These are phyloP conservation scores for Otus scops DNA, from an alignment of 2,797 vertebrate species.

Conservation along the genomic window DNA sequence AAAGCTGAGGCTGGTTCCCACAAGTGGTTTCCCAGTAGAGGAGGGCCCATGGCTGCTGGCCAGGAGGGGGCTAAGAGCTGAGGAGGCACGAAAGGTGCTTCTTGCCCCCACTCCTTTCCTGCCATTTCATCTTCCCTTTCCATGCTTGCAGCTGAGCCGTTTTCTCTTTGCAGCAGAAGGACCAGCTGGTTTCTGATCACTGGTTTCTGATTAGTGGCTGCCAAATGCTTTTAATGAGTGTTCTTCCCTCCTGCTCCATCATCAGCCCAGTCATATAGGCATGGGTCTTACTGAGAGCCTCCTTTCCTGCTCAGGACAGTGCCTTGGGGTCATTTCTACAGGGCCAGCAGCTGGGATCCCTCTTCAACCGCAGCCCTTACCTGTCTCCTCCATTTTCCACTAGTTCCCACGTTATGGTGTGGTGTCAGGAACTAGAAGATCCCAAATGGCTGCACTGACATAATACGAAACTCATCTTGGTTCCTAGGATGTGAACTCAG, in stretches of 20 bases:
- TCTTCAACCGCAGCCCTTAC: background rate
- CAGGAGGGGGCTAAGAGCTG: background rate
- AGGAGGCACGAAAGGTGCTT: background rate
- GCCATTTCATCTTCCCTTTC: background rate
- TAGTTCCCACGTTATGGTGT: background rate
- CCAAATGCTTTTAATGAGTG: background rate
- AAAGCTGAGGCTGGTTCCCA: background rate
- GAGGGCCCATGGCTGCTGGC: background rate
- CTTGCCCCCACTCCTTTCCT: background rate
- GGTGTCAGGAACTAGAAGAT: background rate
- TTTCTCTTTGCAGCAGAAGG: background rate
- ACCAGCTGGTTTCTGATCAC: background rate
- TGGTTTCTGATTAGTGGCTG: background rate
- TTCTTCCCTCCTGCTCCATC: background rate
- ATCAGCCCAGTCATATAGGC: background rate
- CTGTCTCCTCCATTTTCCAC: background rate
- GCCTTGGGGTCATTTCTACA: background rate
- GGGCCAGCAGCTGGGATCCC: background rate
- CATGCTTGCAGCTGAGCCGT: rapidly evolving
- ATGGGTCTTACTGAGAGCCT: background rate
- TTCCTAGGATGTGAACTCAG: background rate
- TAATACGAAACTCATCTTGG: background rate
- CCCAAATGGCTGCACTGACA: rapidly evolving
- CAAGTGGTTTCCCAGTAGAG: background rate
- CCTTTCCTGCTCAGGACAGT: background rate